Conservation (phyloP, 2,113 vertebrate genomes). For the zebrafish (Danio rerio) region GRCz12tu NC_133188.1:14801001-14801500, state of each 20-base stretch:
- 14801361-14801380: conserved; percentile 34
- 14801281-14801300: conserved; percentile 12
- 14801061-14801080: not conserved
- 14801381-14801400: conserved; percentile 1
- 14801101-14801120: not conserved
- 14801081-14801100: not conserved
- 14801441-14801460: conserved; percentile 36
- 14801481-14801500: conserved; percentile 5
- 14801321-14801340: conserved; percentile 15
- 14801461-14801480: not conserved
- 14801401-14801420: conserved; percentile 28
- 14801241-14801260: conserved; percentile 10
- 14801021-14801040: not conserved
- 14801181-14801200: conserved; percentile 34
- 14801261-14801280: conserved; percentile 33
- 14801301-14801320: conserved; percentile 41
- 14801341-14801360: conserved; percentile 36
- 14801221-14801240: conserved; percentile 24
- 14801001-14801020: not conserved
- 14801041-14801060: not conserved
- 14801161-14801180: conserved; percentile 47
- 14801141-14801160: conserved; percentile 45
- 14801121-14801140: conserved; percentile 23
- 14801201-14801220: conserved; percentile 41
- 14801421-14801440: conserved; percentile 36